Evolutionary conservation across 2,888 invertebrate species (phyloP), one percentile per base, ranked within the genome.

Genomic region (Aporophyla lueneburgensis): DNA sequence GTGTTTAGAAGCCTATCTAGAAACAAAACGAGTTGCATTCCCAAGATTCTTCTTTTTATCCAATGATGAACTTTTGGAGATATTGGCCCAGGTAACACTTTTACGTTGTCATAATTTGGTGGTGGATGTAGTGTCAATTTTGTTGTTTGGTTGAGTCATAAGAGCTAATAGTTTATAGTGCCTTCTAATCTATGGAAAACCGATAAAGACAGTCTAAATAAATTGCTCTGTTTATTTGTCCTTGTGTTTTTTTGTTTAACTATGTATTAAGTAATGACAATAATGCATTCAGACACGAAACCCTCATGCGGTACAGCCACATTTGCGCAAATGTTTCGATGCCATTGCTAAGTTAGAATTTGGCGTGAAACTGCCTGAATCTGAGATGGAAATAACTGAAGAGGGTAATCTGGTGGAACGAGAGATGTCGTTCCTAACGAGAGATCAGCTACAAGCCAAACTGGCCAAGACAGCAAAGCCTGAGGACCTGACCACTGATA

Each of bases 21-120:
- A 99, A 93, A 98, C 98, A 0, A 99, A 99, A 92, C 97, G 99
- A 61, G 98, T 98, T 16, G 98, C 98, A 0, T 99, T 99, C 93
- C 98, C 99, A 19, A 95, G 99, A 82, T 99, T 99, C 93, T 99
- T 99, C 93, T 99, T 99, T 92, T 94, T 99, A 76, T 99, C 99
- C 1, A 99, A 99, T 91, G 99, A 99, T 88, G 99, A 99, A 91
- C 95, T 99, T 24, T 95, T 99, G 82, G 99, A 99, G 93, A 99
- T 99, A 87, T 95, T 99, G 78, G 99, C 99, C 0, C 99, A 99
- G 97, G 98, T 97, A 93, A 76, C 2, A 58, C 14, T 33, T 10
- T 53, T 53, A 33, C 12, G 19, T 21, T 61, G 67, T 62, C 40
- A 46, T 33, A 5, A 58, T 58, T 43, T 43, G 12, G 33, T 40